phyloP scores from a whole-genome alignment of 2,797 vertebrate genomes.

The Anguilla anguilla region DNA sequence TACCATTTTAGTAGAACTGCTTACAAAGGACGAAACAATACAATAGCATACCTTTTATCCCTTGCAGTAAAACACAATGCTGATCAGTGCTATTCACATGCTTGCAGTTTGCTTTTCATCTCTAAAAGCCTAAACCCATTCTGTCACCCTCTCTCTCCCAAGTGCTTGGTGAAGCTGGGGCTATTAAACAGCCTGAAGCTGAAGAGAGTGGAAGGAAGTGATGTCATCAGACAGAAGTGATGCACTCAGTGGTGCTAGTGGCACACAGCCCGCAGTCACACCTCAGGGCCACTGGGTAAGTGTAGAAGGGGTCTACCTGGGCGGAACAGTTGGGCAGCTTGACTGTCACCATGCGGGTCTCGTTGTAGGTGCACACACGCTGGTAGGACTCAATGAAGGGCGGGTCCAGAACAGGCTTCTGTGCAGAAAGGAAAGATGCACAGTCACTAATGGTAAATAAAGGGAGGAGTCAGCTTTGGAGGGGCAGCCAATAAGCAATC shows the following conservation, averaged over 20 bases:
- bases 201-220: neutral
- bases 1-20: neutral
- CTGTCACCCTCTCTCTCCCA: neutral
- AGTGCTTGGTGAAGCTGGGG: neutral
- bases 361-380: constrained; percentile 87
- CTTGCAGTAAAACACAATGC: neutral
- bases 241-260: constrained; percentile 85
- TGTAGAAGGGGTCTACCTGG: constrained; percentile 78
- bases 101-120: neutral
- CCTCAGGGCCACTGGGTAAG: constrained; percentile 83
- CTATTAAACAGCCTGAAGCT: neutral
- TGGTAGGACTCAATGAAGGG: constrained; percentile 88
- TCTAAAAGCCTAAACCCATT: neutral
- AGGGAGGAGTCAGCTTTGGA: neutral
- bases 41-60: neutral
- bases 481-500: neutral
- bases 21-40: neutral
- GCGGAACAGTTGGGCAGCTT: constrained; percentile 80
- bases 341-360: constrained; percentile 78
- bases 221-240: constrained; percentile 66
- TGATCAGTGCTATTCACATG: neutral
- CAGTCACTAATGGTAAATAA: neutral
- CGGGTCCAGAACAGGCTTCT: constrained; percentile 87
- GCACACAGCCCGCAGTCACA: constrained; percentile 87
- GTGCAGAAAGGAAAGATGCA: constrained; percentile 24